These are phyloP conservation scores for Anolis apletophallus DNA, from an alignment of 2,797 vertebrate genomes.

Conservation along the genomic window DNA sequence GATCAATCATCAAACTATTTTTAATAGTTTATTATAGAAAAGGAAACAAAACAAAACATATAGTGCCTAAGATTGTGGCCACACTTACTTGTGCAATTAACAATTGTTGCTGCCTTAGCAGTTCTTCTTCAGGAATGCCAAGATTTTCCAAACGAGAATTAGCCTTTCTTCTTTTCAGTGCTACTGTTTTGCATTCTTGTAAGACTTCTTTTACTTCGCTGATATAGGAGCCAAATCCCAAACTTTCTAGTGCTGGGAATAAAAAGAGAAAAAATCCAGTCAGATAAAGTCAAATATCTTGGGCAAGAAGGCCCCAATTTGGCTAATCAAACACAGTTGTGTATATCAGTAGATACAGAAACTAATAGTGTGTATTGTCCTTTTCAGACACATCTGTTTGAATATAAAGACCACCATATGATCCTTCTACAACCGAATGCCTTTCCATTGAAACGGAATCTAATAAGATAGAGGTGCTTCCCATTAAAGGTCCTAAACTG, in stretches of 20 bases:
- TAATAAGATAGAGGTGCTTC: too few species aligned
- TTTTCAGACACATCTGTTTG: not conserved
- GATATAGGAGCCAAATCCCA: constrained; percentile 98
- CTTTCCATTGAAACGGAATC: not conserved
- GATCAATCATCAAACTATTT: not conserved
- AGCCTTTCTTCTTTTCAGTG: constrained; percentile 97
- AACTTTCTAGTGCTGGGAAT: constrained; percentile 92
- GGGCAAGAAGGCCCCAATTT: not conserved
- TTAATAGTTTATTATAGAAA: not conserved
- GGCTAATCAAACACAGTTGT: not conserved
- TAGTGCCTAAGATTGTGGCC: constrained; percentile 35
- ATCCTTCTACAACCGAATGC: not conserved
- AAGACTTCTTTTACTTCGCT: constrained; percentile 98
- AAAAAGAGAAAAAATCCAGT: constrained; percentile 26
- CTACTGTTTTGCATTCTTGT: constrained; percentile 99
- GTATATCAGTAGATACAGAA: not conserved
- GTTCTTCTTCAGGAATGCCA: constrained; percentile 97
- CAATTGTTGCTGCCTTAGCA: constrained; percentile 96
- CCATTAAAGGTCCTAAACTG: too few species aligned
- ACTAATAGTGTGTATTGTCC: not conserved
- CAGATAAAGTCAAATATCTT: not conserved
- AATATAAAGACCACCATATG: not conserved
- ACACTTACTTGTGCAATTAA: constrained; percentile 95
- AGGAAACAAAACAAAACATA: not conserved
- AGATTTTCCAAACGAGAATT: constrained; percentile 97